These are phyloP conservation scores for Panzeria rudis DNA, from an alignment of 2,888 invertebrate genomes.

Conservation along the genomic window DNA sequence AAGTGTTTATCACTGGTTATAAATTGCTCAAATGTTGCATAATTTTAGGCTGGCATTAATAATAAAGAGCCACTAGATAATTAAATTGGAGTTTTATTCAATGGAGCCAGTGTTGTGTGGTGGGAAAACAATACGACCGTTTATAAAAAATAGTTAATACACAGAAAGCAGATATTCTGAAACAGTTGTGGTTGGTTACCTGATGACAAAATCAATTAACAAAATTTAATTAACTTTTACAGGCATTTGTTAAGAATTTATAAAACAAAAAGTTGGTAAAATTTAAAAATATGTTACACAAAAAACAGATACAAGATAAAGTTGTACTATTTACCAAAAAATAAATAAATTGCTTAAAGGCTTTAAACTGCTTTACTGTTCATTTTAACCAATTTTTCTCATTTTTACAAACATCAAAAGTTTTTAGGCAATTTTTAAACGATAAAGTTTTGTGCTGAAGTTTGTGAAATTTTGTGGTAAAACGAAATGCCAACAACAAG, in stretches of 20 bases:
- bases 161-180: background rate
- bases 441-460: slow-evolving; percentile 29
- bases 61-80: background rate
- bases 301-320: background rate
- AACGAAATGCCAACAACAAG: background rate
- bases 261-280: background rate
- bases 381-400: background rate
- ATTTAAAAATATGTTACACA: background rate
- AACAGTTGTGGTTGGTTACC: background rate
- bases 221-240: slow-evolving; percentile 3
- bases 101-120: background rate
- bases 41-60: slow-evolving; percentile 25
- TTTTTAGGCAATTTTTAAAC: slow-evolving; percentile 37
- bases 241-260: background rate
- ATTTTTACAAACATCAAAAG: slow-evolving; percentile 5
- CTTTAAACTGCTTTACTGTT: background rate
- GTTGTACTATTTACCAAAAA: background rate
- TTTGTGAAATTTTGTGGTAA: slow-evolving; percentile 4
- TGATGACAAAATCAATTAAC: slow-evolving; percentile 11
- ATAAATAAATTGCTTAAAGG: slow-evolving; percentile 1
- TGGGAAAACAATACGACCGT: background rate
- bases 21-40: slow-evolving; percentile 33
- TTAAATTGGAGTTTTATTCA: background rate
- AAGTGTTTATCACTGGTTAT: background rate
- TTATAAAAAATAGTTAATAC: background rate